Percentiles rank a stretch among this genome's conserved stretches.
Conservation (phyloP, 1,140 invertebrate genomes). For the silkworm (Bombyx mori) region DNA sequence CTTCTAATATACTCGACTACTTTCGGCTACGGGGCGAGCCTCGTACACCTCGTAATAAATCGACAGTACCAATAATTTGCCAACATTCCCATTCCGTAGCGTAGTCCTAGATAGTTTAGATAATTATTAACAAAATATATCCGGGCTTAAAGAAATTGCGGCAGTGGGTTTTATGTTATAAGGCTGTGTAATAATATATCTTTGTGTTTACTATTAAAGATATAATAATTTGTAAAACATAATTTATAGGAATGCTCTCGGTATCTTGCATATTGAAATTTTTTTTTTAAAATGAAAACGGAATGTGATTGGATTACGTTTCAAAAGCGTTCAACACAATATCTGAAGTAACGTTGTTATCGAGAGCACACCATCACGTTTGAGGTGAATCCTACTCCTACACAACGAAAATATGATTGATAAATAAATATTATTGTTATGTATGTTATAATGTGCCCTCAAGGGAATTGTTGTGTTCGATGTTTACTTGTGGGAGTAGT, state of each 20-base stretch:
- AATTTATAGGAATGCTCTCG: too few relatives aligned
- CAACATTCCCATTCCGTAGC: not conserved
- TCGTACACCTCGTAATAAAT: too few relatives aligned
- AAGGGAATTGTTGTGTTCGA: constrained; percentile 42
- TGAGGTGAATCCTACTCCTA: constrained; percentile 28
- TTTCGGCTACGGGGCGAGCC: too few relatives aligned
- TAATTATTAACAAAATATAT: constrained; percentile 12
- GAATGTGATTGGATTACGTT: too few relatives aligned
- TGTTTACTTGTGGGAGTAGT: constrained; percentile 40
- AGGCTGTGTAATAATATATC: constrained; percentile 53
- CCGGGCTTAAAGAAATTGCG: constrained; percentile 27
- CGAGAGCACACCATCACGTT: too few relatives aligned
- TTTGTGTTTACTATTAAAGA: not conserved
- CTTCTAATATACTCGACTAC: too few relatives aligned
- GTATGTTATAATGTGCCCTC: constrained; percentile 43
- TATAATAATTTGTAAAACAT: too few relatives aligned
- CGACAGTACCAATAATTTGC: too few relatives aligned
- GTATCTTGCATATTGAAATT: too few relatives aligned
- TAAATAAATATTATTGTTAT: constrained; percentile 22
- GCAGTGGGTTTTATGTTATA: constrained; percentile 50
- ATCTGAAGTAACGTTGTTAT: too few relatives aligned
- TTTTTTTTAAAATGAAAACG: too few relatives aligned
- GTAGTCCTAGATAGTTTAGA: constrained; percentile 24
- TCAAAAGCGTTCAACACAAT: too few relatives aligned
- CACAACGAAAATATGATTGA: constrained; percentile 31